Evolutionary conservation across 2,888 invertebrate species (phyloP).

Genomic region (Cyrtodaria siliqua): DNA sequence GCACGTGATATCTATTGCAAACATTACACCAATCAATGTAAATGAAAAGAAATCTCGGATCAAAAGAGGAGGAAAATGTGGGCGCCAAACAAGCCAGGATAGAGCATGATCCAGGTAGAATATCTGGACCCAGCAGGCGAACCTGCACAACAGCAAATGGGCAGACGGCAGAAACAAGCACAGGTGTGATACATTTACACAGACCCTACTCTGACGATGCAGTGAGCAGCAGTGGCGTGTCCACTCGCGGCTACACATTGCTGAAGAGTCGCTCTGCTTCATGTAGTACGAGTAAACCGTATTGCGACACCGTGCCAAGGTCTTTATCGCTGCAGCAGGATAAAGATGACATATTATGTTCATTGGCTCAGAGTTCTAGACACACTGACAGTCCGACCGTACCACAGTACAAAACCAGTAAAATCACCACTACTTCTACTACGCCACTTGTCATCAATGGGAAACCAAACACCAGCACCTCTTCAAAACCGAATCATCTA

Average conservation of each 20-base stretch:
- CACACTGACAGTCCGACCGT: neutral
- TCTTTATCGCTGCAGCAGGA: too few relatives aligned
- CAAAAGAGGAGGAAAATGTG: conserved; percentile 32
- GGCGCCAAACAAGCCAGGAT: conserved; percentile 55
- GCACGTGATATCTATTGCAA: too few relatives aligned
- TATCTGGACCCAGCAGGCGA: neutral
- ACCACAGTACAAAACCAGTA: neutral
- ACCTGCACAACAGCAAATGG: neutral
- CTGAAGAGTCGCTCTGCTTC: too few relatives aligned
- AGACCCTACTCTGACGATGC: too few relatives aligned
- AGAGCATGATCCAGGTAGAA: conserved; percentile 7
- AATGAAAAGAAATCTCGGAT: conserved; percentile 51
- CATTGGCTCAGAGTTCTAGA: neutral
- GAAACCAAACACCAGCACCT: neutral
- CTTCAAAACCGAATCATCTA: conserved; percentile 6
- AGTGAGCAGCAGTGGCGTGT: too few relatives aligned
- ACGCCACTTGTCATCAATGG: neutral
- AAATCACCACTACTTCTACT: conserved; percentile 1
- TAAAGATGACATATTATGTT: too few relatives aligned
- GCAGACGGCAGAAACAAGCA: neutral
- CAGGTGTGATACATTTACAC: neutral
- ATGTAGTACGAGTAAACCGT: too few relatives aligned
- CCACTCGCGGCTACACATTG: too few relatives aligned
- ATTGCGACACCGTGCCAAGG: too few relatives aligned
- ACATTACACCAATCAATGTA: neutral